phyloP scores from a whole-genome alignment of 2,113 vertebrate genomes.

The Sisor rabdophorus region DNA sequence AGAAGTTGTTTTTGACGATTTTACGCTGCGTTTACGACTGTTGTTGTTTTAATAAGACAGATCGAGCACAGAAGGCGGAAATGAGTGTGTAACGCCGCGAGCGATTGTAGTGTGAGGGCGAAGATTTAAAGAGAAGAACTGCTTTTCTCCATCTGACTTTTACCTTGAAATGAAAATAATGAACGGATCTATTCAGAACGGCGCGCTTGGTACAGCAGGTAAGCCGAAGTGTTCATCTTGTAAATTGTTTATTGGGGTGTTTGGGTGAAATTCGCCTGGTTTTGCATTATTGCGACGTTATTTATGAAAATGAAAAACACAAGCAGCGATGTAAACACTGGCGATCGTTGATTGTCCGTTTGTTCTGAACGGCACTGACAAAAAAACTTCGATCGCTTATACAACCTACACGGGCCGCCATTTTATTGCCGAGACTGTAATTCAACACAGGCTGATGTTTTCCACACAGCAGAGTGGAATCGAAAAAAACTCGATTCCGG shows the following conservation, averaged over 20 bases:
- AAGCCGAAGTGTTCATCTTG: constrained; percentile 29
- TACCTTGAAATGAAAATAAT: constrained; percentile 61
- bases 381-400: not conserved
- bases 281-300: not conserved
- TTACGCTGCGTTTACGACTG: not conserved
- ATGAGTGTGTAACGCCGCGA: not conserved
- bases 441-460: not conserved
- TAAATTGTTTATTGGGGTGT: not conserved
- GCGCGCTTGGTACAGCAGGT: constrained; percentile 45
- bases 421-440: not conserved
- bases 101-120: not conserved
- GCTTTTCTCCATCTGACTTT: not conserved
- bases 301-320: not conserved
- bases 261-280: not conserved
- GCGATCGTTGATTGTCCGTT: not conserved
- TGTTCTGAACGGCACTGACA: not conserved
- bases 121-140: not conserved
- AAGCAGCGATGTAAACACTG: no score
- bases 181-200: constrained; percentile 53
- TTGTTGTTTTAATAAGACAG: no score
- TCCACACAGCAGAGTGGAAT: not conserved
- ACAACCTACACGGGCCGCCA: not conserved
- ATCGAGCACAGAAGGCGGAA: not conserved
- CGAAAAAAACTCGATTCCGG: not conserved
- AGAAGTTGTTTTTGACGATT: not conserved